A percentile compares a stretch with the other conserved stretches of the same genome.
These are phyloP conservation scores for Galerucella calmariensis DNA, from an alignment of 2,888 invertebrate species.

Conservation along the genomic window DNA sequence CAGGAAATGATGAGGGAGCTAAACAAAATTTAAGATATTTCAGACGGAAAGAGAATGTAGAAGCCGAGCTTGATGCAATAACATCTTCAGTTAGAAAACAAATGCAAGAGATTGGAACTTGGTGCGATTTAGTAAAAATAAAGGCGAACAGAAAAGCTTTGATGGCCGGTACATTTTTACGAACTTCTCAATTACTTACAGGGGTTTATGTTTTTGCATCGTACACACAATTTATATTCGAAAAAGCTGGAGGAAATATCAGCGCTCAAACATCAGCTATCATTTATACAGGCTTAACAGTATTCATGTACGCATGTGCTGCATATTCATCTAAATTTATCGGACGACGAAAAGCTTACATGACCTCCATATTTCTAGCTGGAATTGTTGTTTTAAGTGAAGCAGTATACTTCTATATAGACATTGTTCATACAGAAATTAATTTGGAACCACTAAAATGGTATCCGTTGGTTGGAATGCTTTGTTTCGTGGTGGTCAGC, in stretches of 20 bases:
- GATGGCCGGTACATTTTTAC: slow-evolving; percentile 49
- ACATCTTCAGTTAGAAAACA: slow-evolving; percentile 50
- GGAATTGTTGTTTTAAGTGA: slow-evolving; percentile 46
- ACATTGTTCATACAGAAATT: slow-evolving; percentile 41
- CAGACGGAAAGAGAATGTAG: slow-evolving; percentile 46
- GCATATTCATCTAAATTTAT: slow-evolving; percentile 48
- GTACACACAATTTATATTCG: slow-evolving; percentile 55
- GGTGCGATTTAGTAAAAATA: slow-evolving; percentile 52
- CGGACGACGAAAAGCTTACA: slow-evolving; percentile 51
- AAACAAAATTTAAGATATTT: slow-evolving; percentile 45
- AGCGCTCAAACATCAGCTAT: slow-evolving; percentile 48
- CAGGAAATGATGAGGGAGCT: slow-evolving; percentile 44
- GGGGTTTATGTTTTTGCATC: slow-evolving; percentile 51
- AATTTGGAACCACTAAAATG: slow-evolving; percentile 48
- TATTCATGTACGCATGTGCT: slow-evolving; percentile 42
- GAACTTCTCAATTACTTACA: slow-evolving; percentile 52
- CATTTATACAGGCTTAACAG: slow-evolving; percentile 44
- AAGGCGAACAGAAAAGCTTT: slow-evolving; percentile 51
- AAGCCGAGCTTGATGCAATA: slow-evolving; percentile 46
- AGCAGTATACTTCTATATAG: slow-evolving; percentile 51
- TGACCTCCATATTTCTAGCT: slow-evolving; percentile 48
- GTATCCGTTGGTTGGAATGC: slow-evolving; percentile 57
- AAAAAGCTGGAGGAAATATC: slow-evolving; percentile 54
- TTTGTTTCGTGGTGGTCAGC: slow-evolving; percentile 49
- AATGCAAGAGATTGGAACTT: slow-evolving; percentile 52